These are phyloP conservation scores for Sycophila sp. DNA, from an alignment of 1,140 invertebrate genomes.

Conservation along the genomic window DNA sequence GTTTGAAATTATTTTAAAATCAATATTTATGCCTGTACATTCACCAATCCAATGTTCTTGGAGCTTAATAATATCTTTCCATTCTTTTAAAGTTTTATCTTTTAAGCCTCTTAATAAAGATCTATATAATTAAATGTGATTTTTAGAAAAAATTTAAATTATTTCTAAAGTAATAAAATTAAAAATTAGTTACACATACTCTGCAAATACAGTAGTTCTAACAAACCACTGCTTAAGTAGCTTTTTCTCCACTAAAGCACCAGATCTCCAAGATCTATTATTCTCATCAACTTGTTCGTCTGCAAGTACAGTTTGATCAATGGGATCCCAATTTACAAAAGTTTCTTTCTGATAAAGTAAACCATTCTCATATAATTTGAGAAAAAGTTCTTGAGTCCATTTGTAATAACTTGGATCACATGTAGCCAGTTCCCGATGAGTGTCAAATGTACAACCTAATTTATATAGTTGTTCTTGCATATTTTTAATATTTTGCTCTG, in stretches of 20 bases:
- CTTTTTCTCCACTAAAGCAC: conserved; percentile 92
- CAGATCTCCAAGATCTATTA: conserved; percentile 95
- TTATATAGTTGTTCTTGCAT: conserved; percentile 90
- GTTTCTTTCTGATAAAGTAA: conserved; percentile 89
- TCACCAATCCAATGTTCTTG: conserved; percentile 97
- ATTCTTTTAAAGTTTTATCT: conserved; percentile 75
- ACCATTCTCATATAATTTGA: conserved; percentile 87
- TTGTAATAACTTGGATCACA: conserved; percentile 83
- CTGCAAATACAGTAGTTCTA: conserved; percentile 87
- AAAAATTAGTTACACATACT: conserved; percentile 68
- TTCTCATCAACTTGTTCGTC: conserved; percentile 97
- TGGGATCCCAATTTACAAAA: conserved; percentile 98
- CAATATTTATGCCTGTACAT: conserved; percentile 83
- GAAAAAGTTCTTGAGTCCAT: conserved; percentile 97
- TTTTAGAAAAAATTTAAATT: neutral
- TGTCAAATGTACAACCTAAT: conserved; percentile 92
- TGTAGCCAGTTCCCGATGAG: conserved; percentile 87
- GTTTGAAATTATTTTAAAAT: conserved; percentile 72
- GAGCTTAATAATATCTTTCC: conserved; percentile 87
- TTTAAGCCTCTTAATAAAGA: conserved; percentile 77
- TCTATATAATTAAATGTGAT: conserved; percentile 44
- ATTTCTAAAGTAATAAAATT: neutral
- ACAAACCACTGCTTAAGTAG: conserved; percentile 96
- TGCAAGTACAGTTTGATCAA: conserved; percentile 96
- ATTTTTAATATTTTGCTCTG: conserved; percentile 83